A percentile compares a stretch with the other conserved stretches of the same genome.
Conservation (phyloP, 2,888 invertebrate species). For the Parelbella ahira region DNA sequence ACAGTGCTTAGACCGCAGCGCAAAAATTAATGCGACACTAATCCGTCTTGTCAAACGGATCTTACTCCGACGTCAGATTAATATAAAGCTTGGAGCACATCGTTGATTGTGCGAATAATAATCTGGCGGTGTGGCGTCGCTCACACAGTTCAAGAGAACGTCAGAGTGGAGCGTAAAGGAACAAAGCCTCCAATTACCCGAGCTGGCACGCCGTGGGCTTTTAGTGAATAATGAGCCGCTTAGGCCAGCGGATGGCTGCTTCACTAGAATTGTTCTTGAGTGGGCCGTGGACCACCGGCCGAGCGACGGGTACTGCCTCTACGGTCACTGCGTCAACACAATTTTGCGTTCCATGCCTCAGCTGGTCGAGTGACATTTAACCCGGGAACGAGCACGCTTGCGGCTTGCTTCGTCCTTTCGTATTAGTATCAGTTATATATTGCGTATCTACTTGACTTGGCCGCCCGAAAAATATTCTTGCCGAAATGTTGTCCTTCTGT, state of each 20-base stretch:
- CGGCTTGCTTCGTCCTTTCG: slow-evolving; percentile 54
- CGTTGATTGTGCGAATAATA: slow-evolving; percentile 73
- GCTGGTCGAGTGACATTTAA: slow-evolving; percentile 70
- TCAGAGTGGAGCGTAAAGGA: slow-evolving; percentile 70
- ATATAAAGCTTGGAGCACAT: slow-evolving; percentile 56
- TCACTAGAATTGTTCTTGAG: slow-evolving; percentile 69
- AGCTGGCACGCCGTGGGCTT: slow-evolving; percentile 75
- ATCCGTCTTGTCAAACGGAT: slow-evolving; percentile 53
- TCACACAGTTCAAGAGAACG: slow-evolving; percentile 58
- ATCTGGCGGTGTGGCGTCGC: slow-evolving; percentile 51
- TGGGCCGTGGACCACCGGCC: slow-evolving; percentile 58
- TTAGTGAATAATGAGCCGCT: slow-evolving; percentile 79
- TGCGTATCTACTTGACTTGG: no score
- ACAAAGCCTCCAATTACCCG: slow-evolving; percentile 78
- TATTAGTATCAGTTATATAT: slow-evolving; percentile 22
- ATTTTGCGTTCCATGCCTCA: slow-evolving; percentile 53
- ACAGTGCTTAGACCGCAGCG: slow-evolving; percentile 35
- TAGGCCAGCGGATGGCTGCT: slow-evolving; percentile 69
- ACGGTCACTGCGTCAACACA: slow-evolving; percentile 61
- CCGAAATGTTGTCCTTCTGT: no score
- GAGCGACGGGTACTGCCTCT: slow-evolving; percentile 30
- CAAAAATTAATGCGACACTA: slow-evolving; percentile 53
- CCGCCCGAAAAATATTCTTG: no score
- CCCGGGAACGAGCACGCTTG: slow-evolving; percentile 60
- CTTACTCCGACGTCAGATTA: slow-evolving; percentile 68